Conservation (phyloP, 2,797 vertebrate genomes). For the Mormyrus proboscirostris region DNA sequence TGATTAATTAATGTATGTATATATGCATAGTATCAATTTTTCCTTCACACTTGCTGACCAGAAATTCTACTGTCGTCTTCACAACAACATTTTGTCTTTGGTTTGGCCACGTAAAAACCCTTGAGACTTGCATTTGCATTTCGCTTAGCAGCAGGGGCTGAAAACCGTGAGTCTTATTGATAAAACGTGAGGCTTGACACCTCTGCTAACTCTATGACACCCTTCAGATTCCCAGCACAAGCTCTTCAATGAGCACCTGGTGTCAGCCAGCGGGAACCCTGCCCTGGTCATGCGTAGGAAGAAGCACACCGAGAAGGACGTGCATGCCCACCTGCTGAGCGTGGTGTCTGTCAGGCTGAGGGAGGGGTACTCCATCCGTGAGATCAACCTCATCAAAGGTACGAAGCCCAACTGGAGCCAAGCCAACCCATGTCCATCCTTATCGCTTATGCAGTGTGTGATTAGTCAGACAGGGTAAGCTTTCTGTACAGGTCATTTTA, state of each 20-base stretch:
- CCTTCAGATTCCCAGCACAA: slow-evolving; percentile 84
- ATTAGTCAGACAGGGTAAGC: not conserved
- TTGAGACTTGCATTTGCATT: not conserved
- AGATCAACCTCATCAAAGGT: slow-evolving; percentile 91
- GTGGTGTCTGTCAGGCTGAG: slow-evolving; percentile 88
- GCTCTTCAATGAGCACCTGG: slow-evolving; percentile 94
- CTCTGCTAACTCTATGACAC: slow-evolving; percentile 10
- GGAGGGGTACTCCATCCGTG: slow-evolving; percentile 92
- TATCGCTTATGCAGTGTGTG: not conserved
- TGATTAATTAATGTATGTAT: too few species aligned
- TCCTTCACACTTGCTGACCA: not conserved
- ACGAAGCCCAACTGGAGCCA: not conserved
- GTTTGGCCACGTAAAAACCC: not conserved
- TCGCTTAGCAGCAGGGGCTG: not conserved
- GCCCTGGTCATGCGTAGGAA: slow-evolving; percentile 87
- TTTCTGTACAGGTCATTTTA: not conserved
- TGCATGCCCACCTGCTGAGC: slow-evolving; percentile 86
- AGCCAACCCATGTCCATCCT: not conserved
- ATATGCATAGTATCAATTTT: too few species aligned
- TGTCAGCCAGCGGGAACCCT: slow-evolving; percentile 91
- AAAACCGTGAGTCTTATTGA: not conserved
- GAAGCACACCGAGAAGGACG: slow-evolving; percentile 95
- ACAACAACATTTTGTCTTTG: not conserved
- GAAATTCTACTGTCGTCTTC: not conserved
- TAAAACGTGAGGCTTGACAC: not conserved